Evolutionary conservation across 2,888 invertebrate genomes (phyloP).

Genomic region (Lithophane socia): DNA sequence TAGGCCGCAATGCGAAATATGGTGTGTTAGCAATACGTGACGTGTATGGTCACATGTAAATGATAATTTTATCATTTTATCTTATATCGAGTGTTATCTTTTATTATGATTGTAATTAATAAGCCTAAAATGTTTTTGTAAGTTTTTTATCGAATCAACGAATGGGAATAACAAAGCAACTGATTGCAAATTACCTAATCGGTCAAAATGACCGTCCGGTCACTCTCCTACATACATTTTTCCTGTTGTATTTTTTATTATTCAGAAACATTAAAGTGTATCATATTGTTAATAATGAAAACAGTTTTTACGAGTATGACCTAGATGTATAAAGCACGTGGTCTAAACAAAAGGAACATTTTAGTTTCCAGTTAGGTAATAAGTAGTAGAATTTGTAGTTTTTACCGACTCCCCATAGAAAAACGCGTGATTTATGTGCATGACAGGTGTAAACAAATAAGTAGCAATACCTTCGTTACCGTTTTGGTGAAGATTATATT

Average conservation of each 20-base stretch:
- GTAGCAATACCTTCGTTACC: background rate
- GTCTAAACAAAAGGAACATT: background rate
- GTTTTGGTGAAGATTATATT: background rate
- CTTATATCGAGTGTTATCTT: conserved; percentile 1
- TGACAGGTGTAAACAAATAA: background rate
- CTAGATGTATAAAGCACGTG: background rate
- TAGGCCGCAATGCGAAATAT: conserved; percentile 8
- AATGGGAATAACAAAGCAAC: conserved; percentile 13
- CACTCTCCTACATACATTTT: background rate
- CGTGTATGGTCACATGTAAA: conserved; percentile 13
- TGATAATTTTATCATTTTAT: conserved; percentile 33
- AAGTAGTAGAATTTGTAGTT: background rate
- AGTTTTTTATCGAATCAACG: conserved; percentile 16
- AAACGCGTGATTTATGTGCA: background rate
- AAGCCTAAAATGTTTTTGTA: conserved; percentile 16
- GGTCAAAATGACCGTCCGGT: background rate
- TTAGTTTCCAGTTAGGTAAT: background rate
- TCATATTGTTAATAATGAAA: background rate
- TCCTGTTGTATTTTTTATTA: background rate
- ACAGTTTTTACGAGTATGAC: background rate
- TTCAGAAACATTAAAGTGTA: background rate
- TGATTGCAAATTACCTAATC: conserved; percentile 36
- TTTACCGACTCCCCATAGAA: background rate
- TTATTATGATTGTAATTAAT: conserved; percentile 14
- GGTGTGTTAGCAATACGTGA: background rate